Evolutionary conservation across 2,113 vertebrate species (phyloP), one percentile per base, ranked within the genome.

Genomic region (Sterrhoptilus dennistouni): DNA sequence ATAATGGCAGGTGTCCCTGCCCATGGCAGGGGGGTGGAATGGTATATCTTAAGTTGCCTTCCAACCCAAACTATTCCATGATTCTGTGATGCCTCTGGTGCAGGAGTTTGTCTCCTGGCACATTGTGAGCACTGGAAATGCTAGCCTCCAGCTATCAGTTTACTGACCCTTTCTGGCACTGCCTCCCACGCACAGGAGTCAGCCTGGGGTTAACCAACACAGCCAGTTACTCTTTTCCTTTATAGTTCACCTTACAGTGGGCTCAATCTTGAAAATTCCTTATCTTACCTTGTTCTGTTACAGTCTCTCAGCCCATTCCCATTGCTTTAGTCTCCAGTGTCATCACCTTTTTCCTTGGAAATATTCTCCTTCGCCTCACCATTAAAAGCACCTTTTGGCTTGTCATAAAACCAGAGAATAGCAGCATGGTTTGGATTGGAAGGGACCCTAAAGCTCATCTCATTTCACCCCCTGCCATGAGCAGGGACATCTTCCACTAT

Each of bases 281-380:
- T 21, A 61, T 65, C 40, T 65, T 1, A 0, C 14, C 33, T 4
- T 4, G 1, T 75, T 47, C 35, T 68, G 33, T 52, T 70, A 5
- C 27, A 2, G 1, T 28, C 29, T 54, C 60, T 59, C 56, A 66
- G 15, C 35, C 42, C 3, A 0, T 83, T 83, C 54, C 22, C 3
- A 1, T 54, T 42, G 20, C 27, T 74, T 54, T 38, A 27, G 11
- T 83, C 40, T 54, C 15, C 17, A 65, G 0, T 1, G 5, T 23
- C 1, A 0, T 69, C 28, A 33, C 31, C 31, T 57, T 65, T 44
- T 25, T 74, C 38, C 38, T n/a, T 0, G 0, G 38, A 85, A 90
- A 50, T 47, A 36, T 8, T 28, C 17, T 70, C 22, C 52, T 89
- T 23, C 19, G 89, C n/a, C 36, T 11, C 15, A 70, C 17, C 2